Conservation (phyloP, 64 coral and sea anemone genomes). For the Montipora capricornis region DNA sequence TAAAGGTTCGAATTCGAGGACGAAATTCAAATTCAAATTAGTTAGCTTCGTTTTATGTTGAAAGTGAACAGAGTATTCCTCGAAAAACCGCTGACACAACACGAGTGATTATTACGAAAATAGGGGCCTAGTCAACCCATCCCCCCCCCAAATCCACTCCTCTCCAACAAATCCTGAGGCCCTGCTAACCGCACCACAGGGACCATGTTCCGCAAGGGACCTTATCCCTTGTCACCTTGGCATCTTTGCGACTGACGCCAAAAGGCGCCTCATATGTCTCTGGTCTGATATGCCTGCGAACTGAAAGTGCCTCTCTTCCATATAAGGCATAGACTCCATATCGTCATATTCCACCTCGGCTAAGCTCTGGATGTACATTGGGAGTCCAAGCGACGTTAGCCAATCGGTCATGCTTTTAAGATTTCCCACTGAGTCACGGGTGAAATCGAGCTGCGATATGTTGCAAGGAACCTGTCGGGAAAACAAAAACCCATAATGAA, state of each 20-base stretch:
- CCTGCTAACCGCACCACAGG: background rate
- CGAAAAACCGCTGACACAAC: too few species aligned
- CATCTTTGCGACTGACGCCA: conserved; percentile 81
- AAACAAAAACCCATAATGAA: background rate
- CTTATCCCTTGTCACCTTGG: conserved; percentile 20
- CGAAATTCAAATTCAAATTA: too few species aligned
- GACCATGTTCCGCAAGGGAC: background rate
- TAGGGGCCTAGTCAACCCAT: background rate
- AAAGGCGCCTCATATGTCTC: conserved; percentile 84
- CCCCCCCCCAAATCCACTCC: too few species aligned
- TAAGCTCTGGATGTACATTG: conserved; percentile 88
- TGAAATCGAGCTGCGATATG: conserved; percentile 53
- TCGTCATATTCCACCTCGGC: conserved; percentile 90
- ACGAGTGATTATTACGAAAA: too few species aligned
- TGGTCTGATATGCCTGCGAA: conserved; percentile 86
- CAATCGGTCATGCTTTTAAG: conserved; percentile 75
- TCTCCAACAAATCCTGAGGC: too few species aligned
- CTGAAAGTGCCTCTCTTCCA: conserved; percentile 85
- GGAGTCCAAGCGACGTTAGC: conserved; percentile 87
- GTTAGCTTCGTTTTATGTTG: too few species aligned
- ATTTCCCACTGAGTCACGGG: conserved; percentile 68
- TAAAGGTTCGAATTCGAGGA: too few species aligned
- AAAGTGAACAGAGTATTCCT: too few species aligned
- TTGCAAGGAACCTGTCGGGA: conserved; percentile 68
- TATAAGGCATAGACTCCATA: conserved; percentile 80